phyloP scores from a whole-genome alignment of 2,888 invertebrate genomes.

The Hydropsyche betteni region DNA sequence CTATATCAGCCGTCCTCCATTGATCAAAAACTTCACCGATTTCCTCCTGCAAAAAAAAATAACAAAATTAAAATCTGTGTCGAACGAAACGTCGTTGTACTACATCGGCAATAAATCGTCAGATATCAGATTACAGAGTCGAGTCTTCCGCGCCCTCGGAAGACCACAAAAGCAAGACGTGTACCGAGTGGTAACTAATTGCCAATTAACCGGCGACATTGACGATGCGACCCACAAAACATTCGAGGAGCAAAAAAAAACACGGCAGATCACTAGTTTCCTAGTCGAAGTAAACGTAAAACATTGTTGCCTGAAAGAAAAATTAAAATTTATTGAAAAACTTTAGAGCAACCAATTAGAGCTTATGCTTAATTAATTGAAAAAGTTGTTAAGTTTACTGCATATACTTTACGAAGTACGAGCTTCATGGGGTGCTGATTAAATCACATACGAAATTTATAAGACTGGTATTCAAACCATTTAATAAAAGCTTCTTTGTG shows the following conservation, averaged over 20 bases:
- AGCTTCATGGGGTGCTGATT: too few species aligned
- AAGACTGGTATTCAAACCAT: too few species aligned
- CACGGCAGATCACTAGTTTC: too few species aligned
- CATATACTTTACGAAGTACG: too few species aligned
- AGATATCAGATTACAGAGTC: slow-evolving; percentile 29
- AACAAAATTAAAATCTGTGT: slow-evolving; percentile 14
- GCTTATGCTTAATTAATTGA: too few species aligned
- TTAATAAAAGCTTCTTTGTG: too few species aligned
- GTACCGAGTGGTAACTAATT: slow-evolving; percentile 47
- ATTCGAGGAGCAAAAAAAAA: not conserved
- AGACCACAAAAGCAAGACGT: slow-evolving; percentile 36
- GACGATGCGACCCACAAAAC: slow-evolving; percentile 18
- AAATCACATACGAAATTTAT: too few species aligned
- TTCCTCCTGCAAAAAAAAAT: slow-evolving; percentile 55
- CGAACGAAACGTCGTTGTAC: not conserved
- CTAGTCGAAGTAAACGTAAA: not conserved
- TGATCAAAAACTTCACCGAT: slow-evolving; percentile 57
- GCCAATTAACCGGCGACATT: slow-evolving; percentile 46
- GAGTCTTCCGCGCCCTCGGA: slow-evolving; percentile 7
- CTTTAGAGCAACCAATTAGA: too few species aligned
- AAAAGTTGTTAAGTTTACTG: too few species aligned
- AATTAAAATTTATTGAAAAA: too few species aligned
- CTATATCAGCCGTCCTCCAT: slow-evolving; percentile 51
- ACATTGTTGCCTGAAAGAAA: not conserved
- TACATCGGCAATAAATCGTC: slow-evolving; percentile 22